Percentiles rank a stretch among this genome's conserved stretches.
Evolutionary conservation across 2,888 invertebrate species (phyloP).

Genomic region (Cataglyphis altisquamis): DNA sequence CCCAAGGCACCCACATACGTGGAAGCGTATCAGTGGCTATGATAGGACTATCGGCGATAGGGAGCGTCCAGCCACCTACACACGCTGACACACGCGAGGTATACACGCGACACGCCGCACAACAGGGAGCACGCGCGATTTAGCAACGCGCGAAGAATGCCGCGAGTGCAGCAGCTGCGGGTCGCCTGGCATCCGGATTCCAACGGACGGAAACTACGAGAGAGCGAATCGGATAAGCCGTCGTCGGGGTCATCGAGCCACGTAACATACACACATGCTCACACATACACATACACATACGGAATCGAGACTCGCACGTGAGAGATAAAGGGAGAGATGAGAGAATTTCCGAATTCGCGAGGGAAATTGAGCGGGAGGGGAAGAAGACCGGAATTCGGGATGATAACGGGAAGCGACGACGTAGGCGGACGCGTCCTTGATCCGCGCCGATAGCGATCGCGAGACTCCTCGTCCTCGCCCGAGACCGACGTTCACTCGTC

Average conservation of each 20-base stretch:
- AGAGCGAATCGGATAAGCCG: slow-evolving; percentile 34
- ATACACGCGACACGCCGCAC: slow-evolving; percentile 39
- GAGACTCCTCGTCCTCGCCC: slow-evolving; percentile 61
- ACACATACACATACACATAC: not conserved
- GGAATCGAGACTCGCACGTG: not conserved
- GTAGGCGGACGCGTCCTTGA: slow-evolving; percentile 74
- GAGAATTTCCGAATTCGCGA: not conserved
- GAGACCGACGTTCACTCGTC: slow-evolving; percentile 12
- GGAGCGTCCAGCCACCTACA: slow-evolving; percentile 36
- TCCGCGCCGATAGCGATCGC: slow-evolving; percentile 70
- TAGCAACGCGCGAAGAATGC: slow-evolving; percentile 74
- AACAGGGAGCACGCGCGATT: slow-evolving; percentile 66
- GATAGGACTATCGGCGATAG: not conserved
- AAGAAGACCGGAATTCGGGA: slow-evolving; percentile 63
- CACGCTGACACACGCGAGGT: slow-evolving; percentile 25
- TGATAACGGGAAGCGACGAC: slow-evolving; percentile 66
- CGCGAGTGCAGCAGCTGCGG: slow-evolving; percentile 71
- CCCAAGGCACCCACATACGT: not conserved
- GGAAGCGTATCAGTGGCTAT: slow-evolving; percentile 14
- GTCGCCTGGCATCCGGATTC: slow-evolving; percentile 72
- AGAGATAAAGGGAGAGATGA: not conserved
- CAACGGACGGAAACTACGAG: slow-evolving; percentile 65
- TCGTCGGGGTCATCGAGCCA: slow-evolving; percentile 3
- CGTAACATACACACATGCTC: not conserved
- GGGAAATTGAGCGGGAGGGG: not conserved